Evolutionary conservation across 2,797 vertebrate genomes (phyloP), one percentile per base, ranked within the genome.

Genomic region (Bradypodion pumilum): DNA sequence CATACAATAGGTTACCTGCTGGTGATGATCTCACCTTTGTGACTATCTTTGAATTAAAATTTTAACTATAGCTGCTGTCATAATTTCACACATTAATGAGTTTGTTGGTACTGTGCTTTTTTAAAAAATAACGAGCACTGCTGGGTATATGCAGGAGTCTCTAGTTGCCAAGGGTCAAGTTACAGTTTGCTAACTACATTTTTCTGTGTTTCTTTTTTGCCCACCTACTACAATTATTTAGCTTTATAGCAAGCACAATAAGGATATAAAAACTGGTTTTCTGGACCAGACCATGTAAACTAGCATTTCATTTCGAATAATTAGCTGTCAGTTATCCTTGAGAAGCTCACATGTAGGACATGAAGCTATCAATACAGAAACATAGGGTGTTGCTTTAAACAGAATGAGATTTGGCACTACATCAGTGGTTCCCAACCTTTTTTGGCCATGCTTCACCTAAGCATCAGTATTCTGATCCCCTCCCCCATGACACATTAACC

Each of bases 81-180:
- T 74, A 84, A 86, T 91, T 89, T 90, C 73, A 75, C 42, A 80
- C 37, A 88, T 74, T 13, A 84, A 86, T 86, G 82, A 70, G 56
- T 80, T 86, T 65, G 69, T 91, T 89, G 75, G 27, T 80, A 37
- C 60, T 44, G 1, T 85, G 7, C 74, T 60, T 89, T 91, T 81
- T 88, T n/a, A n/a, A n/a, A n/a, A n/a, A 76, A 49, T 84, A 88
- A 89, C 32, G 85, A 60, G 49, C 42, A 56, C 63, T 13, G 65
- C 70, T 25, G 13, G 9, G 60, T 0, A 0, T 72, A 74, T 68
- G 35, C 16, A 40, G 79, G 85, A 84, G 1, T 87, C 83, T 87
- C 27, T 68, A 35, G 32, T 77, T 73, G 86, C 27, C 74, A 46
- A 88, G 40, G 46, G 42, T 86, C 85, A 90, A 82, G 44, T 65